Evolutionary conservation across 2,797 vertebrate genomes (phyloP).

Genomic region (Apodemus agrarius): DNA sequence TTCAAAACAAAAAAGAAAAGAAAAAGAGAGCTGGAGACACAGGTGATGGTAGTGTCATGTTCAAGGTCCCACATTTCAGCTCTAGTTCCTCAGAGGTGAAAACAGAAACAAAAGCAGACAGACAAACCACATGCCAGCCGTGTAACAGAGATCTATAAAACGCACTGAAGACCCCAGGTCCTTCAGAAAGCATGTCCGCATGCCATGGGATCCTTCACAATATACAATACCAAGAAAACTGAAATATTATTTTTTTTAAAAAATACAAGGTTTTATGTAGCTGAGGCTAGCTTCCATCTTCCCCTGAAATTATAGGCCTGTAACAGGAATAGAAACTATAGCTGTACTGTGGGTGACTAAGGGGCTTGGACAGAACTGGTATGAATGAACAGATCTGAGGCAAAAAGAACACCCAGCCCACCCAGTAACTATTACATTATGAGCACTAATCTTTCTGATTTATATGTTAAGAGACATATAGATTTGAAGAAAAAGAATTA

Average conservation of each 20-base stretch:
- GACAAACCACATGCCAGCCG: background rate
- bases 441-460: conserved; percentile 33
- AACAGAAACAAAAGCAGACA: background rate
- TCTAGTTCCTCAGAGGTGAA: background rate
- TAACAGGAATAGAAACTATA: background rate
- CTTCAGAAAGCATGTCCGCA: conserved; percentile 20
- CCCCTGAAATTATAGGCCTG: background rate
- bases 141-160: conserved; percentile 17
- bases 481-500: conserved; percentile 57
- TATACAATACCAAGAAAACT: conserved; percentile 30
- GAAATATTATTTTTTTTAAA: background rate
- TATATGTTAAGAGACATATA: background rate
- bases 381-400: background rate
- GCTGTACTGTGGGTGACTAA: background rate
- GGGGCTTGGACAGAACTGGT: background rate
- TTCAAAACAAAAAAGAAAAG: background rate
- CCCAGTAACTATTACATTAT: conserved; percentile 1
- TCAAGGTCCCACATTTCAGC: background rate
- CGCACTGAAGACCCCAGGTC: background rate
- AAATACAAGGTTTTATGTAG: background rate
- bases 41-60: background rate
- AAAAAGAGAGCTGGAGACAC: background rate
- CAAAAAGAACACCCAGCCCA: background rate
- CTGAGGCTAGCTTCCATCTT: background rate
- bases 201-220: background rate